Evolutionary conservation across 2,113 vertebrate genomes (phyloP), one percentile per base, ranked within the genome.

Genomic region (Larimichthys crocea): DNA sequence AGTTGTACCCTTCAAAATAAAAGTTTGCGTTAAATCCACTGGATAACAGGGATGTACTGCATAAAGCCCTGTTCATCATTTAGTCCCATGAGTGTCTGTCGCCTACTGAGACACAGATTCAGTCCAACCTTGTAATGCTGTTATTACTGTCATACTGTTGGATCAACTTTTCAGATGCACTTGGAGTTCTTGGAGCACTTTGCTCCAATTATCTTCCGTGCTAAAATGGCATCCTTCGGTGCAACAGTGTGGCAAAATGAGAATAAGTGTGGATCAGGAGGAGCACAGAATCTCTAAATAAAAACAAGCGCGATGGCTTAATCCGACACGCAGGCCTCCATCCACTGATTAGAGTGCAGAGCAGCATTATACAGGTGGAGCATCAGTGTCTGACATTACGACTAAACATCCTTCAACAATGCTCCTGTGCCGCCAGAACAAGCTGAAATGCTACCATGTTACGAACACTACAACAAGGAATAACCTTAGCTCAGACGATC

Each of bases 351-450:
- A 20, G 35, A 60, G 14, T 26, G 5, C 24, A 62, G 53, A 46
- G 44, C 31, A 10, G 46, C 19, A 35, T 53, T 52, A 11, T 42
- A 59, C 19, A 40, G 48, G 7, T 63, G 24, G 57, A 40, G 24
- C 42, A 44, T 44, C 8, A 3, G 11, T 10, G 11, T 10, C 3
- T 26, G 10, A 63, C 40, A 19, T 69, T 24, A 24, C 4, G 20
- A 61, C 60, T 50, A 22, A 64, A 71, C 29, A 56, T n/a, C 20
- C 60, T 48, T 22, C 35, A 53, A 46, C 49, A 55, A 63, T 62
- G 14, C 59, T 44, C 60, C 15, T n/a, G 65, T 78, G 22, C 35
- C 10, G 5, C 72, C 1, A 22, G 52, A 77, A 70, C 57, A 52
- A 62, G 46, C 16, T 0, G 0, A 22, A 68, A 60, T 52, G 29